A percentile compares a stretch with the other conserved stretches of the same genome.
phyloP scores from a whole-genome alignment of 2,113 vertebrate species.

The Chaetodon auriga region DNA sequence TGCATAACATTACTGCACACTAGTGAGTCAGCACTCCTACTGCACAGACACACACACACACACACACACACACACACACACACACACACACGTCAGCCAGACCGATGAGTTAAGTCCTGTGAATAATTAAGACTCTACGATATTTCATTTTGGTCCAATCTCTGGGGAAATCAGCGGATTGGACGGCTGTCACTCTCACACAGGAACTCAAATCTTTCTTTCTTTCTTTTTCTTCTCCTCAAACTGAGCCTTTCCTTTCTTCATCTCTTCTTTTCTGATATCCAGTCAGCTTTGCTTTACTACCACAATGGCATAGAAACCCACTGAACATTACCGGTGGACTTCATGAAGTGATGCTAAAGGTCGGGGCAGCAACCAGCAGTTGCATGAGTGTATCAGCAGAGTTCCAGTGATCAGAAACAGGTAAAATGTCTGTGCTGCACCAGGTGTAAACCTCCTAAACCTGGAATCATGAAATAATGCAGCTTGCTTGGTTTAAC shows the following conservation, averaged over 20 bases:
- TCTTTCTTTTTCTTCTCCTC: not conserved
- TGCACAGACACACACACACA: conserved; percentile 11
- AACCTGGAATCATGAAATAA: not conserved
- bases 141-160: conserved; percentile 48
- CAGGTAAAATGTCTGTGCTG: not conserved
- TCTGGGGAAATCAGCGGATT: conserved; percentile 48
- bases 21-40: conserved; percentile 47
- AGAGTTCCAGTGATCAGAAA: not conserved
- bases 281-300: not conserved
- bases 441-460: not conserved
- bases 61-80: not conserved
- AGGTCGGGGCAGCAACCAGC: not conserved
- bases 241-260: not conserved
- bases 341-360: too few species aligned
- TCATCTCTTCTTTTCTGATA: not conserved
- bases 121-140: conserved; percentile 52
- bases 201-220: not conserved
- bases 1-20: conserved; percentile 44
- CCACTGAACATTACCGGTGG: not conserved
- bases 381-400: not conserved
- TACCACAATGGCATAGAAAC: not conserved
- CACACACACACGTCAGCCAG: conserved; percentile 13
- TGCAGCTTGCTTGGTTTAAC: too few species aligned
- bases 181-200: not conserved
- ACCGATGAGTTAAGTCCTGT: conserved; percentile 22